These are phyloP conservation scores for Sporophila hypoxantha DNA, from an alignment of 2,113 vertebrate species.

Conservation along the genomic window DNA sequence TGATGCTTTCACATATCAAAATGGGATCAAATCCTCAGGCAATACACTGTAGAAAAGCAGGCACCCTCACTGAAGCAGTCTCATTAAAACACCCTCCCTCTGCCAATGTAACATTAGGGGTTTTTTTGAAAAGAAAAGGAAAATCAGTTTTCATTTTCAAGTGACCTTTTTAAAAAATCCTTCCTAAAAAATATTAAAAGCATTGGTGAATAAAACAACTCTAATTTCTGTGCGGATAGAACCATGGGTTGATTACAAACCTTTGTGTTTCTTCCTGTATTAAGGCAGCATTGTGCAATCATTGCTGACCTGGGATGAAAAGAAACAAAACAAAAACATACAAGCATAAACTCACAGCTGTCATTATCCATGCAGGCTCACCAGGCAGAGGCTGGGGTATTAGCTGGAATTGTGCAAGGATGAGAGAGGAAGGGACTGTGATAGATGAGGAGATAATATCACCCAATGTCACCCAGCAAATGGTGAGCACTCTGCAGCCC, in stretches of 20 bases:
- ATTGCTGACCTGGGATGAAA: conserved; percentile 2
- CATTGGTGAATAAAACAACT: background rate
- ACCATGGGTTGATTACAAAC: background rate
- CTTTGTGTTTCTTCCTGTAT: background rate
- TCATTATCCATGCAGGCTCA: background rate
- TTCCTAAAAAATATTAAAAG: conserved; percentile 60
- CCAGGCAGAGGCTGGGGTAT: background rate
- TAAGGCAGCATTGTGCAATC: background rate
- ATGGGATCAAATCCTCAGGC: conserved; percentile 32
- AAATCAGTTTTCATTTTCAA: conserved; percentile 51
- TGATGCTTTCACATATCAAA: background rate
- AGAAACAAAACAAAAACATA: background rate
- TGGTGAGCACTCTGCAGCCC: background rate
- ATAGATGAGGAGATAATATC: conserved; percentile 20
- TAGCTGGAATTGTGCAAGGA: conserved; percentile 16
- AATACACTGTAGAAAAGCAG: conserved; percentile 4
- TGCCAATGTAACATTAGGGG: conserved; percentile 14
- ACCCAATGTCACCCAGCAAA: conserved; percentile 34
- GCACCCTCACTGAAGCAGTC: conserved; percentile 28
- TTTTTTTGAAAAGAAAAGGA: background rate
- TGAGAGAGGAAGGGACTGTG: background rate
- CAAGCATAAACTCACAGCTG: background rate
- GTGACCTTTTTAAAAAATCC: conserved; percentile 59
- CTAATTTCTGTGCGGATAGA: conserved; percentile 32
- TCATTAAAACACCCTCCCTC: conserved; percentile 53